These are phyloP conservation scores for Ochropacha duplaris DNA, from an alignment of 2,888 invertebrate species.

Conservation along the genomic window DNA sequence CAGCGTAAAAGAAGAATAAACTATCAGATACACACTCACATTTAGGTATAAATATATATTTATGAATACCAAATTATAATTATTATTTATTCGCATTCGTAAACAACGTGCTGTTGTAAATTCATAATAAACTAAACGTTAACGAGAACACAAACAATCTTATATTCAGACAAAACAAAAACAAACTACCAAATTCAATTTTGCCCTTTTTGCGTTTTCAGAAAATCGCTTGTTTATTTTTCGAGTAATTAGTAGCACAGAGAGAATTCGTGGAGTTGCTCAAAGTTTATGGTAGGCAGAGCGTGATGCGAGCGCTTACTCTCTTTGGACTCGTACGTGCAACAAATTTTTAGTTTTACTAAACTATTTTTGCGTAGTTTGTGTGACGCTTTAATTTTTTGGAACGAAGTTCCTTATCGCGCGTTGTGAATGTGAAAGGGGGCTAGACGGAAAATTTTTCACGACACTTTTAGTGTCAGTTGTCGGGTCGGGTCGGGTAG, in stretches of 20 bases:
- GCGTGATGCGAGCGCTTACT: slow-evolving; percentile 3
- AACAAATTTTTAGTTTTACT: slow-evolving; percentile 7
- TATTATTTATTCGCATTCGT: background rate
- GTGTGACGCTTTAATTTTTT: slow-evolving; percentile 6
- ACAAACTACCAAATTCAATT: slow-evolving; percentile 30
- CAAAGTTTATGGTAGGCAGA: slow-evolving; percentile 4
- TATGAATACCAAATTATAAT: background rate
- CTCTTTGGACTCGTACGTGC: slow-evolving; percentile 15
- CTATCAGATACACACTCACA: too few relatives aligned
- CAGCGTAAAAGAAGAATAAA: too few relatives aligned
- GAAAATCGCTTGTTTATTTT: slow-evolving; percentile 41
- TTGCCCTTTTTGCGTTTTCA: slow-evolving; percentile 24
- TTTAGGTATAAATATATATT: background rate
- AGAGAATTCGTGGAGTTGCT: slow-evolving; percentile 14
- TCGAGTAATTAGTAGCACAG: slow-evolving; percentile 36
- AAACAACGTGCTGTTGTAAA: slow-evolving; percentile 12
- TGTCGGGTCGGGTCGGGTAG: too few relatives aligned
- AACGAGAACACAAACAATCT: slow-evolving; percentile 27
- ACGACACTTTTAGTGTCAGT: too few relatives aligned
- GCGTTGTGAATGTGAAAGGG: too few relatives aligned
- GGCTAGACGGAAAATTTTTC: too few relatives aligned
- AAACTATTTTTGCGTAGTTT: slow-evolving; percentile 8
- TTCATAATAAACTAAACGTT: background rate
- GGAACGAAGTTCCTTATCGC: too few relatives aligned
- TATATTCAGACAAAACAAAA: slow-evolving; percentile 31